Base-by-base conservation (phyloP, 2,888 invertebrate species). In the Megamerina dolium region DNA sequence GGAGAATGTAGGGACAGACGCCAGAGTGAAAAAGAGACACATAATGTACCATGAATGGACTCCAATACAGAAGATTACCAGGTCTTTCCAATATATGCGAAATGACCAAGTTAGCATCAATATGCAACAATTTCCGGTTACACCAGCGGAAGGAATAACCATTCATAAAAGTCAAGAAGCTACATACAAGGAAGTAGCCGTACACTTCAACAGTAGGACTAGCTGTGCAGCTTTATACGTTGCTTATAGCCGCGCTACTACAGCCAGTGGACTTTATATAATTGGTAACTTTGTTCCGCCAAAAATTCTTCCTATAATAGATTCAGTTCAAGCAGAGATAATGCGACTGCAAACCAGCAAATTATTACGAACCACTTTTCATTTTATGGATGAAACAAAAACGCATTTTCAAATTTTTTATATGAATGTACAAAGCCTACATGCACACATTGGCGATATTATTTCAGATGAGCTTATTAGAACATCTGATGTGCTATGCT, bases 141-240 rank as follows among this genome's bases (percentile, higher is more conserved):
- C 42, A 3, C 5, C 43, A 34, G 44, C 43, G 13, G 43, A 45
- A 37, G 41, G 38, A 1, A 44, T 46, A 5, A 50, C 47, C 2
- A 46, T 44, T 3, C 44, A 44, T 3, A 49, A 44, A 37, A 49
- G 49, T 16, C 45, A 46, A 37, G 46, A 43, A 29, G 39, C 29
- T 2, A 43, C 43, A 14, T 44, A 44, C 14, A 26, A 8, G 17
- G 31, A 43, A 20, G 43, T 45, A n/a, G 42, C 37, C 2, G 45
- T 48, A 6, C 43, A 45, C 12, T 20, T 33, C 3, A 32, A 30
- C 3, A 20, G 9, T 9, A 33, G 26, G 17, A 48, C 45, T 19
- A 37, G 16, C 5, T 21, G 43, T 13, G 13, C 45, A 6, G 37
- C 48, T 9, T 14, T 48, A 6, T 41, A 48, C 14, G 48, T 45